Conservation (phyloP, 1,140 invertebrate species). For the Hesperophylax magnus region DNA sequence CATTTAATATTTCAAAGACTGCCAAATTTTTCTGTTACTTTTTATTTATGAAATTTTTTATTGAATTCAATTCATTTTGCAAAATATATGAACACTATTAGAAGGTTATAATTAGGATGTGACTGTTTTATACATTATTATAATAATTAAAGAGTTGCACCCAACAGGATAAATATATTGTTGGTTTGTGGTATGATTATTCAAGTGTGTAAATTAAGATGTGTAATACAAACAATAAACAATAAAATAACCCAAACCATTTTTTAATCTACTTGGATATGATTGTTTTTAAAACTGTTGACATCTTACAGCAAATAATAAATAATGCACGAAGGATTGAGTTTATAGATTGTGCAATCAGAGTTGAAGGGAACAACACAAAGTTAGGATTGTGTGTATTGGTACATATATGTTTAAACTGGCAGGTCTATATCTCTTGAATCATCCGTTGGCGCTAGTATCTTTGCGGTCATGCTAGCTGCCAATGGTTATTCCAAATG, state of each 20-base stretch:
- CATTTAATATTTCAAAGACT: slow-evolving; percentile 53
- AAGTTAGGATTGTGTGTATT: too few relatives aligned
- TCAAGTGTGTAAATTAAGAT: slow-evolving; percentile 36
- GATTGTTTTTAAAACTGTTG: too few relatives aligned
- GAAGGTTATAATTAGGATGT: slow-evolving; percentile 48
- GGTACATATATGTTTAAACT: too few relatives aligned
- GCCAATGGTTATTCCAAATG: too few relatives aligned
- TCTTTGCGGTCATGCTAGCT: too few relatives aligned
- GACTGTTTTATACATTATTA: slow-evolving; percentile 52
- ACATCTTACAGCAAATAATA: too few relatives aligned
- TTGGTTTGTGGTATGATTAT: slow-evolving; percentile 24
- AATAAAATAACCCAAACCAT: background rate
- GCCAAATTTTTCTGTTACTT: slow-evolving; percentile 50
- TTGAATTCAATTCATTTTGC: slow-evolving; percentile 18
- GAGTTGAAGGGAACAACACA: too few relatives aligned
- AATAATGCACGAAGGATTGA: too few relatives aligned
- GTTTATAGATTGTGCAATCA: too few relatives aligned
- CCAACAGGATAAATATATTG: slow-evolving; percentile 17
- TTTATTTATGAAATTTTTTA: slow-evolving; percentile 38
- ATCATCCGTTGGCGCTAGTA: too few relatives aligned
- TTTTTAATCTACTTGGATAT: too few relatives aligned
- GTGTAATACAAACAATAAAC: slow-evolving; percentile 40
- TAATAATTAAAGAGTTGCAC: slow-evolving; percentile 12
- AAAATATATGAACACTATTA: slow-evolving; percentile 43
- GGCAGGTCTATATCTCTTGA: too few relatives aligned